Evolutionary conservation across 2,113 vertebrate species (phyloP), one percentile per base, ranked within the genome.

Genomic region (Menidia beryllina): DNA sequence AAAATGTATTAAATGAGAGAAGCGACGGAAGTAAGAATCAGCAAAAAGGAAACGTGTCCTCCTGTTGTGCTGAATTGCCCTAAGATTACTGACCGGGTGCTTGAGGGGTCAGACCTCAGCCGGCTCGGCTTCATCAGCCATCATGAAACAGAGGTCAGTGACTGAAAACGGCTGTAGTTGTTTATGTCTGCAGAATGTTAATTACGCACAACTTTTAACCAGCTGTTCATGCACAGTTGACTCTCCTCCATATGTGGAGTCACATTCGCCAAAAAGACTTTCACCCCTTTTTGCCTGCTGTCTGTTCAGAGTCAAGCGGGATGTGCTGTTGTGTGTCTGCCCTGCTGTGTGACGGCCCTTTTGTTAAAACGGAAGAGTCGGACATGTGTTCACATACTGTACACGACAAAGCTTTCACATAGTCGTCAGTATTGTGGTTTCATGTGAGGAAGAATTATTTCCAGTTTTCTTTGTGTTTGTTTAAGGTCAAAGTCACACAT

Each of bases 301-400:
- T 17, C 55, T 76, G 86, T 82, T 83, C 72, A n/a, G 71, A 79
- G 76, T 70, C 25, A 79, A 70, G 73, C 61, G 53, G 53, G 71
- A 61, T 68, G n/a, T 64, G 43, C 78, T 77, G 77, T 81, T 76
- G 73, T 73, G n/a, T n/a, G n/a, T n/a, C n/a, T n/a, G n/a, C n/a
- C n/a, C 30, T 71, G 81, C 67, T 75, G 51, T 19, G 61, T 78
- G 45, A 65, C 82, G 73, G 89, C 82, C 77, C 65, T 80, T n/a
- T 45, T 75, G 82, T 80, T 83, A 87, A 86, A 86, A 65, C 71
- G 41, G 30, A 71, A 72, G 23, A 0, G 27, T 38, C 30, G 53
- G 62, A 21, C 30, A 38, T 63, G 50, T 27, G 45, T 56, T 57
- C 14, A 24, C 21, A 48, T 70, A 24, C 48, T 11, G 38, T 52